Conservation (phyloP, 1,140 invertebrate genomes). For the Charaxes varanes region DNA sequence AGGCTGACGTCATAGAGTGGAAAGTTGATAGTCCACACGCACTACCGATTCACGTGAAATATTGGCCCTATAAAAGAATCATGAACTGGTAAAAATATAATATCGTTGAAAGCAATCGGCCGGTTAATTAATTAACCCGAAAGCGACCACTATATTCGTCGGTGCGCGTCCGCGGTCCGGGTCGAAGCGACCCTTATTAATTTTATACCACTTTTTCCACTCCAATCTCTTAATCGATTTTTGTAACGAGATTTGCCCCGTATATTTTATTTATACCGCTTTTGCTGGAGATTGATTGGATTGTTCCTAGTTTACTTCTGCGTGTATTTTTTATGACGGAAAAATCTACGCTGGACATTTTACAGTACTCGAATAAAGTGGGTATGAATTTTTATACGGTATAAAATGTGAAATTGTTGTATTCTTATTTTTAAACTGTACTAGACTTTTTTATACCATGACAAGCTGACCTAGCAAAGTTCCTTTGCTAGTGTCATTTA, state of each 20-base stretch:
- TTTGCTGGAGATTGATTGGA: constrained; percentile 11
- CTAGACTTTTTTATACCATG: no score
- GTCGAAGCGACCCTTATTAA: constrained; percentile 24
- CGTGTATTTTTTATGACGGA: no score
- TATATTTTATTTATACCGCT: constrained; percentile 14
- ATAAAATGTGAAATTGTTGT: no score
- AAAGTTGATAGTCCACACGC: not conserved
- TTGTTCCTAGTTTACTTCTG: not conserved
- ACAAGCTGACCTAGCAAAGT: no score
- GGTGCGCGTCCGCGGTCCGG: constrained; percentile 11
- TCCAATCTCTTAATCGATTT: constrained; percentile 30
- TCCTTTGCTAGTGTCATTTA: no score
- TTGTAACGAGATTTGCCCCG: constrained; percentile 22
- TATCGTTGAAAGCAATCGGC: constrained; percentile 25
- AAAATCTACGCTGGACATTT: no score
- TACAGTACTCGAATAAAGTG: no score
- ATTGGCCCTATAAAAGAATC: constrained; percentile 18
- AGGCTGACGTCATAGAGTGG: not conserved
- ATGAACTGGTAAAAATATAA: constrained; percentile 22
- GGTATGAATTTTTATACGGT: no score
- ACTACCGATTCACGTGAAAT: constrained; percentile 15
- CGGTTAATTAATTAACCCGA: constrained; percentile 32
- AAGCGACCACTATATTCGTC: constrained; percentile 22
- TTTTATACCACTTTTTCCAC: constrained; percentile 28
- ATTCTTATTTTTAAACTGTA: no score